Base-by-base conservation (phyloP, 2,888 invertebrate genomes). In the Lacanobia oleracea region DNA sequence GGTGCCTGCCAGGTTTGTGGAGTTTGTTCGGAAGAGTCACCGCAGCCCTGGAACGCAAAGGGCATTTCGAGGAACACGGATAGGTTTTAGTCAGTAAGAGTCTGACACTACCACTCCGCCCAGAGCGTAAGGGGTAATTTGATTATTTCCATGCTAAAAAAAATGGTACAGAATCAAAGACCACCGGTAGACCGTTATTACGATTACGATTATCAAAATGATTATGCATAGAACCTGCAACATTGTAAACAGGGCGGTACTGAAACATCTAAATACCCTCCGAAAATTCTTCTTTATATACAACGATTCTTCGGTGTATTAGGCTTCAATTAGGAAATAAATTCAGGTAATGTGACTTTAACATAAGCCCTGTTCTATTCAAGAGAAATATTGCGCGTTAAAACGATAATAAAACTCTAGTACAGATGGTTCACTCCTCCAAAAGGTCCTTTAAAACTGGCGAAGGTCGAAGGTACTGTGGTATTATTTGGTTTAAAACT, bases 311-410 rank as follows among this genome's bases (percentile, higher is more conserved):
- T 18, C 18, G 2, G 37, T 43, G 21, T 33, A 64, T 63, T 54
- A 69, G 7, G 53, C 60, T 59, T 56, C n/a, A 81, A 76, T 79
- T 70, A 60, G 70, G 50, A 68, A 60, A 21, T 70, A 57, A 71
- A 82, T 75, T 82, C 61, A 53, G 18, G 71, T 68, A 71, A 75
- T 69, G 61, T 66, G 56, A 61, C 59, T 43, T 71, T 23, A 50
- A 68, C 27, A 62, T 68, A 68, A 51, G 60, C 18, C 21, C 7
- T 10, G 40, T 74, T 59, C 57, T 62, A 66, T 79, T 43, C 37
- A 14, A 12, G 66, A 66, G 43, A 75, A 62, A 82, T 79, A 79
- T 79, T 40, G 45, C 70, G 50, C 68, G 60, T 72, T 65, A 74
- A 57, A 62, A 33, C 45, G 72, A 62, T 70, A 57, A 63, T 81